These are phyloP conservation scores for Cataglyphis rosenhaueri DNA, from an alignment of 2,888 invertebrate genomes.

Conservation along the genomic window DNA sequence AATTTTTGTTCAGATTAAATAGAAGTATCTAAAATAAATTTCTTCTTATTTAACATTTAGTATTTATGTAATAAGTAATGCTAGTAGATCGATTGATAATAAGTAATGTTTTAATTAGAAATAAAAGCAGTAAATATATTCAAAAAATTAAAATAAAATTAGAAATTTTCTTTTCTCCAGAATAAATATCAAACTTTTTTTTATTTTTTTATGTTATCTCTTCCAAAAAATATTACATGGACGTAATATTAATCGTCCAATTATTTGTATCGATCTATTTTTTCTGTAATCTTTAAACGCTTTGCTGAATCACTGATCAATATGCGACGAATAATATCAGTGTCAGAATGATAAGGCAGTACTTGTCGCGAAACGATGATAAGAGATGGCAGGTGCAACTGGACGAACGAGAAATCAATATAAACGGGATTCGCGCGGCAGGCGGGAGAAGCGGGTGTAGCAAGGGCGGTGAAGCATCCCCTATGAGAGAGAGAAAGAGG, in stretches of 20 bases:
- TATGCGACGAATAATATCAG: neutral
- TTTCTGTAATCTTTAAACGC: no score
- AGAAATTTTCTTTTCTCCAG: neutral
- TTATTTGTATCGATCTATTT: neutral
- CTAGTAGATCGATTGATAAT: neutral
- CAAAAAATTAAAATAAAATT: neutral
- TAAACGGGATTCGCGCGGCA: constrained; percentile 75
- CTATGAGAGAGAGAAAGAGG: constrained; percentile 59
- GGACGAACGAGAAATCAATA: constrained; percentile 81
- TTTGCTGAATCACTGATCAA: neutral
- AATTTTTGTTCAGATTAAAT: neutral
- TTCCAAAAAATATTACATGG: neutral
- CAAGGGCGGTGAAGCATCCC: constrained; percentile 60
- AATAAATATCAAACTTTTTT: neutral
- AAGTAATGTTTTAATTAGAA: neutral
- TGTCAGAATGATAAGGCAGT: constrained; percentile 42
- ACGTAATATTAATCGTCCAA: neutral
- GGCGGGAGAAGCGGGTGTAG: constrained; percentile 48
- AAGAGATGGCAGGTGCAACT: constrained; percentile 80
- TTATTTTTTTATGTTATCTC: neutral
- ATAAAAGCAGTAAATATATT: neutral
- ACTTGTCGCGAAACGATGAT: constrained; percentile 47
- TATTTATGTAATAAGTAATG: neutral
- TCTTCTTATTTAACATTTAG: constrained; percentile 17
- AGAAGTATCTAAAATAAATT: constrained; percentile 7